phyloP scores from a whole-genome alignment of 1,140 invertebrate genomes.

The Drosophila nasuta region DNA sequence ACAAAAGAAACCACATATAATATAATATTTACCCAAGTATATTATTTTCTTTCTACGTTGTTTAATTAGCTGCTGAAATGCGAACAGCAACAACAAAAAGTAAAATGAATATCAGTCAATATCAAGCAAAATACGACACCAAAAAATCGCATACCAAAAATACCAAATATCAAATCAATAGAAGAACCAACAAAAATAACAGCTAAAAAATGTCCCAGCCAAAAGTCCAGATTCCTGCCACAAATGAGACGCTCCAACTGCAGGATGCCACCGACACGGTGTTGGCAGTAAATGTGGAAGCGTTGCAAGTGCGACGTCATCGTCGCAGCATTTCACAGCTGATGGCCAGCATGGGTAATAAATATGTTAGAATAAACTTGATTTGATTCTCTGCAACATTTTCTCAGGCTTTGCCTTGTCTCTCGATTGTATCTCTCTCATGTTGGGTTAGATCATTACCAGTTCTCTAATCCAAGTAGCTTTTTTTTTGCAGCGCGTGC shows the following conservation, averaged over 20 bases:
- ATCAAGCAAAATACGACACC: slow-evolving; percentile 38
- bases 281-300: slow-evolving; percentile 39
- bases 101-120: slow-evolving; percentile 41
- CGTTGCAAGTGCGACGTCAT: slow-evolving; percentile 71
- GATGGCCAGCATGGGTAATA: slow-evolving; percentile 82
- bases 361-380: neutral
- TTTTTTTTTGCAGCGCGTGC: slow-evolving; percentile 7
- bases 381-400: neutral
- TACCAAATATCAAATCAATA: slow-evolving; percentile 39
- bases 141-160: slow-evolving; percentile 62
- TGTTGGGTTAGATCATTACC: slow-evolving; percentile 58
- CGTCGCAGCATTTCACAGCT: slow-evolving; percentile 84
- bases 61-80: slow-evolving; percentile 58
- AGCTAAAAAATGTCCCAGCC: slow-evolving; percentile 30
- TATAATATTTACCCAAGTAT: slow-evolving; percentile 36
- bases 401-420: neutral
- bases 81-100: slow-evolving; percentile 24
- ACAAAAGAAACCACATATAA: slow-evolving; percentile 8
- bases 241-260: slow-evolving; percentile 44
- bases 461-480: slow-evolving; percentile 21
- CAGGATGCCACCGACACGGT: slow-evolving; percentile 23
- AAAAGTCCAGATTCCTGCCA: slow-evolving; percentile 20
- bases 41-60: slow-evolving; percentile 24
- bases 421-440: slow-evolving; percentile 5
- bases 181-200: slow-evolving; percentile 21